Conservation (phyloP, 2,797 vertebrate species). For the Gallinago stenura region DNA sequence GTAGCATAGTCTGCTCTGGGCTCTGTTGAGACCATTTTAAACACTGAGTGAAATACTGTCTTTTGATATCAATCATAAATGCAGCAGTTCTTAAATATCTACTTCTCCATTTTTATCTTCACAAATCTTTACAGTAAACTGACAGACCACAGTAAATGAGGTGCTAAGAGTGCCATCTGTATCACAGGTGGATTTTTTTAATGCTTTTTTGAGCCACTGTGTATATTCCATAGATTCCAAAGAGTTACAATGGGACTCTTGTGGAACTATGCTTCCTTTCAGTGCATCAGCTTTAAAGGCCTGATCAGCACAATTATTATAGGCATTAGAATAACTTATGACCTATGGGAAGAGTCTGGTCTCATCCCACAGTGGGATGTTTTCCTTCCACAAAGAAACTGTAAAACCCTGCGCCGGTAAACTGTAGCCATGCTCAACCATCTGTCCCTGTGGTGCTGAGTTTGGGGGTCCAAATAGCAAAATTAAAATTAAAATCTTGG, state of each 20-base stretch:
- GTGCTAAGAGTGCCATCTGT: background rate
- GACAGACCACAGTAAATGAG: background rate
- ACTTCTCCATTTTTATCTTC: background rate
- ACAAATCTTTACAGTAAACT: background rate
- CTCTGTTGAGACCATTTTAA: background rate
- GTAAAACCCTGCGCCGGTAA: background rate
- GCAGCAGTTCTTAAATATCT: background rate
- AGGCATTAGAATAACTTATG: background rate
- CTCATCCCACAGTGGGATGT: background rate
- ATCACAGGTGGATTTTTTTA: accelerated
- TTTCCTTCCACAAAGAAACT: background rate
- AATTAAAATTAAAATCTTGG: slow-evolving; percentile 15
- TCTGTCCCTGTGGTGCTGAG: background rate
- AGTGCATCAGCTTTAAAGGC: background rate
- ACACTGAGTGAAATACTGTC: background rate
- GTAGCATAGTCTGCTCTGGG: background rate
- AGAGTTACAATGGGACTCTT: background rate
- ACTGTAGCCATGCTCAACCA: background rate
- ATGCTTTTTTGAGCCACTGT: background rate
- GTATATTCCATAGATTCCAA: background rate
- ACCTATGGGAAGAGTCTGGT: background rate
- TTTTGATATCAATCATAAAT: background rate
- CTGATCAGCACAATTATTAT: background rate
- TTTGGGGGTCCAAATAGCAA: background rate
- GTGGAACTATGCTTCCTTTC: background rate